Evolutionary conservation across 2,113 vertebrate species (phyloP).

Genomic region (Apodemus sylvaticus): DNA sequence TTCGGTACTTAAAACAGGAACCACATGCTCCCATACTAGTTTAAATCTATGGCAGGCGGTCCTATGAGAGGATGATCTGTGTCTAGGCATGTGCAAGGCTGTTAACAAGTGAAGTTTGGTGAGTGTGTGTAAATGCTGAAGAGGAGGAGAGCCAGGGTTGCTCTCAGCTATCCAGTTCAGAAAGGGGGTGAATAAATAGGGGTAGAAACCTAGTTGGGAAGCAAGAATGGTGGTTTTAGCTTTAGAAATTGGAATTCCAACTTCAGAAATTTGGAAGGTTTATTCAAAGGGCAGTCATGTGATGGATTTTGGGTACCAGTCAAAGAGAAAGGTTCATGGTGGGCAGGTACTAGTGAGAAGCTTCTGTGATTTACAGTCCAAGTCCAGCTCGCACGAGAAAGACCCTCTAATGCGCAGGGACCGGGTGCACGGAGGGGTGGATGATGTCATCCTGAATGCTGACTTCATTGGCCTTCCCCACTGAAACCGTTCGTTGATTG

Average conservation of each 20-base stretch:
- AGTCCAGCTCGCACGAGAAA: no score
- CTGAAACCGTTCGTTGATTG: not conserved
- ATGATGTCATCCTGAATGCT: not conserved
- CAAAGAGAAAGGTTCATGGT: not conserved
- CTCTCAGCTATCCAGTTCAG: not conserved
- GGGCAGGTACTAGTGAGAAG: not conserved
- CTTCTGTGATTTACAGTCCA: not conserved
- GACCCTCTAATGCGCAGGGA: accelerated
- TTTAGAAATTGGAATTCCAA: not conserved
- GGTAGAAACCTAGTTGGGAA: not conserved
- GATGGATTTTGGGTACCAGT: not conserved
- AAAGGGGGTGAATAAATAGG: not conserved
- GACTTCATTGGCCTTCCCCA: conserved; percentile 3
- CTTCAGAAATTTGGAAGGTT: not conserved
- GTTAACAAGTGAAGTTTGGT: not conserved
- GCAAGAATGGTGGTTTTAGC: not conserved
- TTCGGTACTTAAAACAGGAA: conserved; percentile 7
- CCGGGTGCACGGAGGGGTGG: accelerated
- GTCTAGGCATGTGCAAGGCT: not conserved
- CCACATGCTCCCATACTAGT: not conserved
- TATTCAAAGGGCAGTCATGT: not conserved
- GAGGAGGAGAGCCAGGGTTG: not conserved
- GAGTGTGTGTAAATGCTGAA: not conserved
- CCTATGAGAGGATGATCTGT: not conserved
- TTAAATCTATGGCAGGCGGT: not conserved